Evolutionary conservation across 2,113 vertebrate genomes (phyloP).

Genomic region (Pteropus alecto): DNA sequence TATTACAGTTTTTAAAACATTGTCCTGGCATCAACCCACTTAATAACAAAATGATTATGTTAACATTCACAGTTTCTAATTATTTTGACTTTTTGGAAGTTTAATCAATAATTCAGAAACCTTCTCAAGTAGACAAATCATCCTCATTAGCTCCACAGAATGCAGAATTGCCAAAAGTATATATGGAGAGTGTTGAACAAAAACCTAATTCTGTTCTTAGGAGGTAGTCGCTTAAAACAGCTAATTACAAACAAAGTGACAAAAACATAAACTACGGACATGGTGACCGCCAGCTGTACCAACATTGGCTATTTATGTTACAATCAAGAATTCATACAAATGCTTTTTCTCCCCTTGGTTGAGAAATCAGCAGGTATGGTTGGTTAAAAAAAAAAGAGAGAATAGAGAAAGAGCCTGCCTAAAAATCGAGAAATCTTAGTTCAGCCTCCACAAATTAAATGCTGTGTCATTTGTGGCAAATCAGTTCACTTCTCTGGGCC

Average conservation of each 20-base stretch:
- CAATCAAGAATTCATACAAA: conserved; percentile 43
- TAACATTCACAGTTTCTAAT: conserved; percentile 9
- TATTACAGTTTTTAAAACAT: not conserved
- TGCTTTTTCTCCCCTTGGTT: not conserved
- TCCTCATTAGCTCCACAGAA: not conserved
- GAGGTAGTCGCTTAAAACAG: conserved; percentile 37
- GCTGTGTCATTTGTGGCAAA: not conserved
- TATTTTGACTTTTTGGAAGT: not conserved
- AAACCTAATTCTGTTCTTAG: conserved; percentile 19
- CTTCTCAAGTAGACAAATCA: not conserved
- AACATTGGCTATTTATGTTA: conserved; percentile 55
- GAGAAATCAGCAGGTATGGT: not conserved
- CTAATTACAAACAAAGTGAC: conserved; percentile 36
- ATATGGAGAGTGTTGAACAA: not conserved
- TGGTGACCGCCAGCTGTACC: conserved; percentile 48
- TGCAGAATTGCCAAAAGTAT: not conserved
- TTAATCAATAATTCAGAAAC: conserved; percentile 24
- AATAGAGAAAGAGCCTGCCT: not conserved
- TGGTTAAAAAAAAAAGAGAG: not conserved
- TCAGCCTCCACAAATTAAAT: not conserved
- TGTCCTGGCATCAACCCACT: not conserved
- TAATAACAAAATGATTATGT: not conserved
- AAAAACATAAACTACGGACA: not conserved
- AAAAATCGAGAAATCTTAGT: not conserved
- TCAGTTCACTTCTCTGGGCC: not conserved